These are phyloP conservation scores for Melanchra persicariae DNA, from an alignment of 2,888 invertebrate genomes.

Conservation along the genomic window DNA sequence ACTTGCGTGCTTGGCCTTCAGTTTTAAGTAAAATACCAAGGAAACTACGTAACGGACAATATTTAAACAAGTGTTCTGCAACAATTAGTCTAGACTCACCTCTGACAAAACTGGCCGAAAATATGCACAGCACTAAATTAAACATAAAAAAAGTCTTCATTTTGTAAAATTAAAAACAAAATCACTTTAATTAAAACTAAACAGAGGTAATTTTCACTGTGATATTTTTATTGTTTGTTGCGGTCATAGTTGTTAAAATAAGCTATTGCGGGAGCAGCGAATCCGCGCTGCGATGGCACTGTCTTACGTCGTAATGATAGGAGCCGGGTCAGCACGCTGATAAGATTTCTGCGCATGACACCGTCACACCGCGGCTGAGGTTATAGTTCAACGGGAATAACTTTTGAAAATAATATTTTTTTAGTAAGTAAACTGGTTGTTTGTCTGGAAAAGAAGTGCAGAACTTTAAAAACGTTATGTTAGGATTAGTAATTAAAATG, in stretches of 20 bases:
- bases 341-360: conserved; percentile 84
- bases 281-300: conserved; percentile 58
- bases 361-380: conserved; percentile 39
- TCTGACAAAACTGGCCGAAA: conserved; percentile 67
- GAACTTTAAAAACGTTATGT: neutral
- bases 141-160: conserved; percentile 72
- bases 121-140: conserved; percentile 72
- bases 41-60: conserved; percentile 35
- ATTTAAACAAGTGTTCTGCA: conserved; percentile 69
- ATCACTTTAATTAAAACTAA: conserved; percentile 34
- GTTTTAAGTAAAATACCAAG: too few relatives aligned
- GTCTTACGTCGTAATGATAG: conserved; percentile 72
- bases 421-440: conserved; percentile 17
- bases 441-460: neutral
- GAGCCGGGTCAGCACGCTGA: conserved; percentile 77
- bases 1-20: neutral
- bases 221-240: conserved; percentile 14
- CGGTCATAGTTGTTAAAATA: conserved; percentile 46
- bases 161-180: conserved; percentile 28
- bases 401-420: conserved; percentile 50
- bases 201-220: conserved; percentile 35
- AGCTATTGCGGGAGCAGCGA: conserved; percentile 39
- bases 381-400: conserved; percentile 70
- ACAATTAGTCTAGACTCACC: conserved; percentile 71
- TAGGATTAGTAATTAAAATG: too few relatives aligned